Evolutionary conservation across 2,113 vertebrate genomes (phyloP), one percentile per base, ranked within the genome.

Genomic region (Pseudolaguvia tuberculata): DNA sequence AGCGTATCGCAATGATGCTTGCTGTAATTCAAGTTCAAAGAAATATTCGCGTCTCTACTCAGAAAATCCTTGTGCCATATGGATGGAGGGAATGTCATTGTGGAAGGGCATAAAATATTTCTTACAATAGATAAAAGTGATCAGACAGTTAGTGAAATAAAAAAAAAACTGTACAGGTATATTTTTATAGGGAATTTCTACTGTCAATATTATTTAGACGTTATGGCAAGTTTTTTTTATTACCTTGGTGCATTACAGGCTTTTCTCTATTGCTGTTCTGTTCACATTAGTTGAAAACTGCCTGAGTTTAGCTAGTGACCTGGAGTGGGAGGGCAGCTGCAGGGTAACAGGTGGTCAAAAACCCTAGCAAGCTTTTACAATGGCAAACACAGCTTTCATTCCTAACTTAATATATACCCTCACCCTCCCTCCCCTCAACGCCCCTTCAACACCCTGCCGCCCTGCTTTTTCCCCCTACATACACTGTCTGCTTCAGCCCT

Each of bases 401-500:
- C 58, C 14, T 50, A 67, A 23, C 47, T 66, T n/a, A 67, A 70
- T 21, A n/a, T 39, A 48, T 47, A 63, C n/a, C 74, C 52, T 63
- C 55, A 75, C 81, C 73, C 75, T 76, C 4, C 62, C 58, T 53
- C 76, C 9, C 20, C 25, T 35, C 29, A 7, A 14, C 42, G 21
- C 51, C 71, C 35, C 53, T 14, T 13, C 27, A 42, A 25, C n/a
- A 45, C 63, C 18, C 51, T n/a, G 39, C 39, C 39, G 8, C 7
- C 39, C 17, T 62, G 51, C 61, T 14, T 35, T n/a, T 20, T 48
- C 42, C 72, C 65, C 77, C 81, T 25, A 77, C 84, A 87, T 87
- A 59, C 76, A 47, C 82, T 84, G 85, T 85, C 81, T 83, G 58
- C 81, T 84, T 84, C 83, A 61, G 79, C 84, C 79, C 80, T 75